A percentile compares a stretch with the other conserved stretches of the same genome.
phyloP scores from a whole-genome alignment of 2,888 invertebrate species.

The Ormyrus labotus region DNA sequence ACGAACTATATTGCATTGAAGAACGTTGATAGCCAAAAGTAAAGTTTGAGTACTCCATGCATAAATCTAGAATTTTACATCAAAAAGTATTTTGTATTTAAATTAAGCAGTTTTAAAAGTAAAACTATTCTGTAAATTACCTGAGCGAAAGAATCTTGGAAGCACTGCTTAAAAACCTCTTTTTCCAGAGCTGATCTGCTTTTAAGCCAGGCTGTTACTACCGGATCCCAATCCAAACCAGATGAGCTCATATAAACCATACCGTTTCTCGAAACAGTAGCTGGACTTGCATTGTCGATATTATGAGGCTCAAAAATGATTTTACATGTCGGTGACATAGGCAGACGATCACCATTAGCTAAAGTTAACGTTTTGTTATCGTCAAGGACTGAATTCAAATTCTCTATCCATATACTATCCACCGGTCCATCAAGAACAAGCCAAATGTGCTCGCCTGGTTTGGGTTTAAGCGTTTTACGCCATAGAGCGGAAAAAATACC shows the following conservation, averaged over 20 bases:
- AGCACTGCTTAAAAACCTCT: constrained; percentile 77
- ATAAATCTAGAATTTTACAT: constrained; percentile 83
- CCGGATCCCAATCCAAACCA: constrained; percentile 94
- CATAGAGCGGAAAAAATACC: constrained; percentile 98
- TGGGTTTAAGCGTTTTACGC: constrained; percentile 94
- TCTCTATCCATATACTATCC: constrained; percentile 99
- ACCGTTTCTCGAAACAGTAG: constrained; percentile 95
- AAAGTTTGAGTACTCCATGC: constrained; percentile 92
- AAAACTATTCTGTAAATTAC: constrained; percentile 76
- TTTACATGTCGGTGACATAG: constrained; percentile 96
- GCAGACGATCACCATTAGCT: constrained; percentile 95
- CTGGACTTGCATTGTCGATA: constrained; percentile 98
- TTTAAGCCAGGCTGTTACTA: constrained; percentile 90
- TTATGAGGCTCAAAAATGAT: constrained; percentile 98
- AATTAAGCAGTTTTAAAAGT: neutral
- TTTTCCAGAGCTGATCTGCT: constrained; percentile 79
- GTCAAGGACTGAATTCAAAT: constrained; percentile 96
- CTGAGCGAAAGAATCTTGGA: constrained; percentile 77
- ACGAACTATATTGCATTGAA: constrained; percentile 93
- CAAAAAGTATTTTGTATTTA: neutral
- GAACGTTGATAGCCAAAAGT: constrained; percentile 87
- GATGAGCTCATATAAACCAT: constrained; percentile 99
- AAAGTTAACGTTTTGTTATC: constrained; percentile 96
- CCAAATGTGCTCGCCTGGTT: constrained; percentile 93
- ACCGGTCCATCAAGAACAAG: constrained; percentile 96